Conservation (phyloP, 2,797 vertebrate species). For the Gallirallus australis region DNA sequence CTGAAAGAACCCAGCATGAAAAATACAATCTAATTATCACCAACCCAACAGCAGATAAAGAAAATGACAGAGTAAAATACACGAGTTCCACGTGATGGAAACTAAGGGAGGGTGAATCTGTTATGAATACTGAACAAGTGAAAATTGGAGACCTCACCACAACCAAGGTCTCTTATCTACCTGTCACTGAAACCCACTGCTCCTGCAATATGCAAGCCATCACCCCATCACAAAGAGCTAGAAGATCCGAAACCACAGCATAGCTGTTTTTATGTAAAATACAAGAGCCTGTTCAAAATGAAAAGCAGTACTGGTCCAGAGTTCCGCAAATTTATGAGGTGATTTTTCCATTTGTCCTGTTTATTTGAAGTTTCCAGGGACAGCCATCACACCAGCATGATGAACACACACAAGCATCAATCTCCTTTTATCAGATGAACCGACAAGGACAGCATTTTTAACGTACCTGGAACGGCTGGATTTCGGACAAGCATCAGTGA, state of each 20-base stretch:
- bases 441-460: background rate
- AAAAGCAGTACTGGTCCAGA: background rate
- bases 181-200: background rate
- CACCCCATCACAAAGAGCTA: background rate
- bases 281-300: background rate
- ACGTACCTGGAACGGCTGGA: background rate
- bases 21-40: conserved; percentile 45
- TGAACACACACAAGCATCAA: background rate
- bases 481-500: background rate
- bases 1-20: conserved; percentile 14
- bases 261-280: background rate
- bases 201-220: background rate
- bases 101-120: background rate
- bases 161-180: background rate
- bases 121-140: background rate
- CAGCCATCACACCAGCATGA: background rate
- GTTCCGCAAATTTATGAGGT: background rate
- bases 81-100: background rate
- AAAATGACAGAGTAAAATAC: background rate
- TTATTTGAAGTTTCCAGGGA: background rate
- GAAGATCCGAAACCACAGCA: background rate
- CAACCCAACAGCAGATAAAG: conserved; percentile 1
- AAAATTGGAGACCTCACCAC: background rate
- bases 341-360: background rate
- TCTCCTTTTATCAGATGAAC: background rate